Conservation (phyloP, 2,797 vertebrate genomes). For the Okamejei kenojei region DNA sequence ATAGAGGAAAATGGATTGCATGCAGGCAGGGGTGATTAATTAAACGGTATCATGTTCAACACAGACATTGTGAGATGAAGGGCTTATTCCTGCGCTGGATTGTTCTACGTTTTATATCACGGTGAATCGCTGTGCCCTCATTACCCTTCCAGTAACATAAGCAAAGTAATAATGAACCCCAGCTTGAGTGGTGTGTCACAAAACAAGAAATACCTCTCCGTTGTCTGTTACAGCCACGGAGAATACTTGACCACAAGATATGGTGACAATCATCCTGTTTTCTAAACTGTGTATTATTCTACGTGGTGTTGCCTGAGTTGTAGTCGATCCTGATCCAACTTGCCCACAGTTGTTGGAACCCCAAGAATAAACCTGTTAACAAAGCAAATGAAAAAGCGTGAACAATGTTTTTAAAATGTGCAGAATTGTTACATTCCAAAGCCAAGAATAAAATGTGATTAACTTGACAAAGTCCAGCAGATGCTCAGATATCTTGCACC, state of each 20-base stretch:
- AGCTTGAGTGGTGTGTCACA: neutral
- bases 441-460: neutral
- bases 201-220: slow-evolving; percentile 69
- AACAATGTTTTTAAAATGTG: neutral
- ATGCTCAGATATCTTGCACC: neutral
- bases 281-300: slow-evolving; percentile 79
- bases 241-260: slow-evolving; percentile 87
- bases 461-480: neutral
- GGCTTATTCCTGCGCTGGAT: too few species aligned
- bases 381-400: neutral
- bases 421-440: neutral
- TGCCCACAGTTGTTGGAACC: slow-evolving; percentile 97
- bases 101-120: neutral
- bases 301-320: slow-evolving; percentile 85
- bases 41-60: too few species aligned
- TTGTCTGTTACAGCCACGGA: slow-evolving; percentile 87
- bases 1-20: too few species aligned
- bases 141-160: neutral
- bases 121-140: neutral
- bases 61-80: too few species aligned
- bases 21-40: too few species aligned
- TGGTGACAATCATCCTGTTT: slow-evolving; percentile 71
- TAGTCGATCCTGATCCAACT: slow-evolving; percentile 89
- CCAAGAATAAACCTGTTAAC: slow-evolving; percentile 80
- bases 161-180: neutral